phyloP scores from a whole-genome alignment of 1,140 invertebrate species.

The Brachionus plicatilis region DNA sequence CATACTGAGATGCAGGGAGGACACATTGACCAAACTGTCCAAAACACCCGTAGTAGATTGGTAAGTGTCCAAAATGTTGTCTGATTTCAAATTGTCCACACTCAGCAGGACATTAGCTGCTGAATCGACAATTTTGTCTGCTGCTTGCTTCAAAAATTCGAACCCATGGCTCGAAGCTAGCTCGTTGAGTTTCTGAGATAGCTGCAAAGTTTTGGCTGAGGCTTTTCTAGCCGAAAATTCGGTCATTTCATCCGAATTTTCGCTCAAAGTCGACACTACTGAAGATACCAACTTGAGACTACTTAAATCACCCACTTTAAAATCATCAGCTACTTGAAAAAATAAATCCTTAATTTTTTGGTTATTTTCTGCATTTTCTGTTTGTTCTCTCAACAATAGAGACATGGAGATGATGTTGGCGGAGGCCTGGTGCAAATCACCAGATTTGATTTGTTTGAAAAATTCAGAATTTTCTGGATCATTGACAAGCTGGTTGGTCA shows the following conservation, averaged over 20 bases:
- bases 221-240: neutral
- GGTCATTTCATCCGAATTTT: neutral
- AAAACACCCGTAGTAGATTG: neutral
- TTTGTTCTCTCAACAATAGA: neutral
- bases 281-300: conserved; percentile 6
- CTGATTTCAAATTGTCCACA: neutral
- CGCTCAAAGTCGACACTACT: neutral
- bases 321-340: neutral
- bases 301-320: neutral
- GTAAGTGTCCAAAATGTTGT: neutral
- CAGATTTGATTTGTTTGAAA: neutral
- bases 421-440: neutral
- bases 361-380: neutral
- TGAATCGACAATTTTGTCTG: neutral
- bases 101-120: neutral
- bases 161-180: neutral
- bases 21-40: neutral
- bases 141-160: conserved; percentile 10
- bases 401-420: neutral
- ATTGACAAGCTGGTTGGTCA: neutral
- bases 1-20: neutral
- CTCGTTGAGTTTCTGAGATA: neutral
- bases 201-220: neutral
- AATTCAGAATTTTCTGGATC: neutral
- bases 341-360: neutral